Evolutionary conservation across 2,888 invertebrate species (phyloP).

Genomic region (Schizaphis graminum): DNA sequence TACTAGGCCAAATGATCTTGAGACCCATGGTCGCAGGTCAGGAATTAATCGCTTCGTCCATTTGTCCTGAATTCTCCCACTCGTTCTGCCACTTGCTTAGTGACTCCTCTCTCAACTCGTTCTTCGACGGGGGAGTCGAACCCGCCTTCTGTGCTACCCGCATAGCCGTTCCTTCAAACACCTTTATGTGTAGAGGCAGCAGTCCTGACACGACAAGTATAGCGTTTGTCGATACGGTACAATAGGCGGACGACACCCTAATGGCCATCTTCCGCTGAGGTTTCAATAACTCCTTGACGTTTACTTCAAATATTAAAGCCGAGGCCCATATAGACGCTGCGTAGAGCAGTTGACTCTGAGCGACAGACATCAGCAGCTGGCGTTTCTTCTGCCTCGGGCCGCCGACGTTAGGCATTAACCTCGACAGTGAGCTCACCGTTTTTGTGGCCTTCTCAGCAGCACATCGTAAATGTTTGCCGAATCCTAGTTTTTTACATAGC

Average conservation of each 20-base stretch:
- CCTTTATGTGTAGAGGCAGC: background rate
- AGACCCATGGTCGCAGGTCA: slow-evolving; percentile 14
- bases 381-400: background rate
- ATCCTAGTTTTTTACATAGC: background rate
- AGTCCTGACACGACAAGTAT: slow-evolving; percentile 23
- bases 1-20: background rate
- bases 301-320: background rate
- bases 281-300: background rate
- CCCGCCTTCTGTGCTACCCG: background rate
- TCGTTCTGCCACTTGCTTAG: background rate
- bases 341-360: background rate
- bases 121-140: background rate
- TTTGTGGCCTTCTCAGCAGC: background rate
- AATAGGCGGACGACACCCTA: background rate
- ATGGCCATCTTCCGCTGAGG: background rate
- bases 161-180: background rate
- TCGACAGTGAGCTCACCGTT: background rate
- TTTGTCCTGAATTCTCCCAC: background rate
- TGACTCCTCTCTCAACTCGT: background rate
- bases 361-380: too few relatives aligned
- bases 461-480: background rate
- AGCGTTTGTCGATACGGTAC: background rate
- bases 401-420: slow-evolving; percentile 21
- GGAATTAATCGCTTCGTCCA: slow-evolving; percentile 5
- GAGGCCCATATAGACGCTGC: slow-evolving; percentile 16